Evolutionary conservation across 2,797 vertebrate genomes (phyloP).

Genomic region (Cuculus canorus): DNA sequence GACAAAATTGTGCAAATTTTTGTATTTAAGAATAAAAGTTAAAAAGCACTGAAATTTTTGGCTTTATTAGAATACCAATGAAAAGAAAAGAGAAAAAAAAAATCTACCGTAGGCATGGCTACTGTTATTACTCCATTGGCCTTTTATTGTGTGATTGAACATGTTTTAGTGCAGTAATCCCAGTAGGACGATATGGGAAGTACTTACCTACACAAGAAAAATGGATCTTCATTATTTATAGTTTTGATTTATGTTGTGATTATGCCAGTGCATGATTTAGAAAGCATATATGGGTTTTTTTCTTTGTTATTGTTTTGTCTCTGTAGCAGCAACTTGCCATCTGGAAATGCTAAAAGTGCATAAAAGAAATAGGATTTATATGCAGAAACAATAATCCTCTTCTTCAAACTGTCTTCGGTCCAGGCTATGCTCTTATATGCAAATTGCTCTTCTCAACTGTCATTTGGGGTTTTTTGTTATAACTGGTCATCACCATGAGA

Average conservation of each 20-base stretch:
- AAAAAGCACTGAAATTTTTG: not conserved
- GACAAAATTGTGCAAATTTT: not conserved
- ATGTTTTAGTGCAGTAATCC: not conserved
- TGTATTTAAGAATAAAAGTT: not conserved
- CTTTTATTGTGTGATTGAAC: not conserved
- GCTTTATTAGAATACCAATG: not conserved
- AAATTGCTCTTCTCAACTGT: not conserved
- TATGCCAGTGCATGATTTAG: conserved; percentile 25
- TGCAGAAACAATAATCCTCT: not conserved
- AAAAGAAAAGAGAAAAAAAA: not conserved
- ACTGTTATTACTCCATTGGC: fast-evolving
- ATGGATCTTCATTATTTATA: conserved; percentile 46
- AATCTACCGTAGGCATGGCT: not conserved
- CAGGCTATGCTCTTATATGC: not conserved
- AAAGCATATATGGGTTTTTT: not conserved
- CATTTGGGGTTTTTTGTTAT: not conserved
- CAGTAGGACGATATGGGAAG: not conserved
- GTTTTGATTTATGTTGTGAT: conserved; percentile 38
- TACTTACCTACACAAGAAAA: conserved; percentile 37
- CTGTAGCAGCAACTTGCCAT: conserved; percentile 45
- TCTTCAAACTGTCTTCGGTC: not conserved
- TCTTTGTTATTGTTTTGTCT: not conserved
- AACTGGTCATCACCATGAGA: not conserved
- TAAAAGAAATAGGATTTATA: conserved; percentile 24
- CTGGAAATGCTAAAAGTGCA: conserved; percentile 65